Conservation (phyloP, 2,888 invertebrate species). For the Rhorus exstirpatorius region DNA sequence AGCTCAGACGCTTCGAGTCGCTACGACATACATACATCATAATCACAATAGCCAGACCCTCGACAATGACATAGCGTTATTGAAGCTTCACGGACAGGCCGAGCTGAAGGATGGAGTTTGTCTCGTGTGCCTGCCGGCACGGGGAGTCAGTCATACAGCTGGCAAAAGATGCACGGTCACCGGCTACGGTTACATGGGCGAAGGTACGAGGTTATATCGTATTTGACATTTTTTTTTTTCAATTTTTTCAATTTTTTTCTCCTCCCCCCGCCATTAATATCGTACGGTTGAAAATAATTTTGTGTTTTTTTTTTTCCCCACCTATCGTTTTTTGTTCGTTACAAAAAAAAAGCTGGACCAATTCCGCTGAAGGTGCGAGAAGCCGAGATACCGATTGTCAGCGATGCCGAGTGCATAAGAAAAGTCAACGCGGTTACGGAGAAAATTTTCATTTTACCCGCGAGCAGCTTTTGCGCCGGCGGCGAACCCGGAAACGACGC, state of each 20-base stretch:
- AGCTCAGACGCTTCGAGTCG: slow-evolving; percentile 95
- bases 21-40: slow-evolving; percentile 97
- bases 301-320: background rate
- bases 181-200: slow-evolving; percentile 98
- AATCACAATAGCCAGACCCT: slow-evolving; percentile 98
- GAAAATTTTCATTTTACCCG: slow-evolving; percentile 97
- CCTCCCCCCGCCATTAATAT: background rate
- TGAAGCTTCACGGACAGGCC: slow-evolving; percentile 95
- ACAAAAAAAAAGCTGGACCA: slow-evolving; percentile 92
- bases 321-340: slow-evolving; percentile 32
- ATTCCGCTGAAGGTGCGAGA: slow-evolving; percentile 96
- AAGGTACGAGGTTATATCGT: slow-evolving; percentile 88
- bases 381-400: slow-evolving; percentile 96
- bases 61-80: slow-evolving; percentile 96
- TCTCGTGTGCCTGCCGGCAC: slow-evolving; percentile 94
- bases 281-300: background rate
- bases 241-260: background rate
- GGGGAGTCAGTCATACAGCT: slow-evolving; percentile 95
- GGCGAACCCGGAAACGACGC: slow-evolving; percentile 97
- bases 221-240: background rate
- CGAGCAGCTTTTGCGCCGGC: slow-evolving; percentile 97
- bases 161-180: slow-evolving; percentile 97
- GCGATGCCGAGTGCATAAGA: slow-evolving; percentile 96
- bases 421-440: slow-evolving; percentile 98
- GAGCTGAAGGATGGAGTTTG: slow-evolving; percentile 95